Evolutionary conservation across 2,113 vertebrate species (phyloP), one percentile per base, ranked within the genome.

Genomic region (Xenus cinereus): DNA sequence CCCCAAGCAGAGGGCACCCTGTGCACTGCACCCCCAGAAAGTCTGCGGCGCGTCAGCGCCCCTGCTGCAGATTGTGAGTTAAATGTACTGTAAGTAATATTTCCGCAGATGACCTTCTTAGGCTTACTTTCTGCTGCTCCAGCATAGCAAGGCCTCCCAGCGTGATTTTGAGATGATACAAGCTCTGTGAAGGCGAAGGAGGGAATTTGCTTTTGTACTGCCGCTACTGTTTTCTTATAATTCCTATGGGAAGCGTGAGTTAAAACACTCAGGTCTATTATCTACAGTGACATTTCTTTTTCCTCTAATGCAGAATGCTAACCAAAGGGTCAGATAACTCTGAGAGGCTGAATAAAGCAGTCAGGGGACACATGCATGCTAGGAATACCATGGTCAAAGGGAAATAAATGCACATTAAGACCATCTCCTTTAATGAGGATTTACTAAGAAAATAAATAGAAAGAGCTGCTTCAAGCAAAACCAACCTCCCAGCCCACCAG

Each of bases 401-500:
- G 24, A 93, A 92, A 83, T 79, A 78, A 87, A 75, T 57, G 43
- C 74, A 56, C 7, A 9, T 81, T 88, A 80, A 89, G 67, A 71
- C 51, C 0, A 73, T 84, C 75, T 82, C 9, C 39, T 87, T 87
- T 95, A 92, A 89, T 87, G 77, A 95, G 51, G 26, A 68, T 93
- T 91, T 93, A 66, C 67, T 90, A 87, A 56, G 54, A 74, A 90
- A 94, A 92, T 32, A 53, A 81, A 59, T 27, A 71, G 39, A 60
- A 92, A 84, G 51, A 85, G 35, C 37, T 95, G 64, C 75, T 95
- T 90, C 33, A 67, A 80, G 51, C 35, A 66, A 85, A 95, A 93
- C 11, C 33, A 89, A 60, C 15, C 15, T 73, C 43, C 39, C 50
- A 71, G 45, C 53, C 41, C 51, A 81, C 35, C 63, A 67, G 30